Conservation (phyloP, 2,888 invertebrate species). For the Malthinus seriepunctatus region DNA sequence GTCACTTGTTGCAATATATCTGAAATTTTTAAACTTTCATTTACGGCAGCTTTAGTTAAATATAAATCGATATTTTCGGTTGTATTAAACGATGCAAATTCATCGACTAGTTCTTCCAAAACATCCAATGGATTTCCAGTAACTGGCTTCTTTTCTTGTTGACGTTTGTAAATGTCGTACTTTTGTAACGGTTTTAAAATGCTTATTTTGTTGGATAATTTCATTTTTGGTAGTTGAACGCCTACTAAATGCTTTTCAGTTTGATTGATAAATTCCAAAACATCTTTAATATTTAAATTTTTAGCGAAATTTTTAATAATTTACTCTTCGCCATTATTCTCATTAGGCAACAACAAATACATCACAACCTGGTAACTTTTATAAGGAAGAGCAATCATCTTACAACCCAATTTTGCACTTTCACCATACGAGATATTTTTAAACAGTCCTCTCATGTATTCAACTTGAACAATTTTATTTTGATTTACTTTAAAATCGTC, state of each 20-base stretch:
- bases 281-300: conserved; percentile 37
- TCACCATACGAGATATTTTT: conserved; percentile 48
- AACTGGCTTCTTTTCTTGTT: neutral
- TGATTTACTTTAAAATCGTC: conserved; percentile 42
- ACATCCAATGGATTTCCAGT: conserved; percentile 29
- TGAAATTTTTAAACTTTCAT: conserved; percentile 42
- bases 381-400: conserved; percentile 55
- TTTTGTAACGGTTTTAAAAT: conserved; percentile 45
- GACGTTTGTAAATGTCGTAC: conserved; percentile 38
- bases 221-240: conserved; percentile 48
- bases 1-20: conserved; percentile 57
- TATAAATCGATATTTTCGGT: conserved; percentile 34
- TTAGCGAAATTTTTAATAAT: conserved; percentile 43
- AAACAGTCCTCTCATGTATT: conserved; percentile 46
- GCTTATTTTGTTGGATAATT: conserved; percentile 42
- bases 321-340: conserved; percentile 39
- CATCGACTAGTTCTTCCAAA: conserved; percentile 33
- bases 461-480: conserved; percentile 36
- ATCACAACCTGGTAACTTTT: conserved; percentile 52
- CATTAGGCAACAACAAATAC: conserved; percentile 55
- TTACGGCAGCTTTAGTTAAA: conserved; percentile 42
- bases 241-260: conserved; percentile 38
- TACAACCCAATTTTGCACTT: conserved; percentile 43
- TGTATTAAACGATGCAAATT: conserved; percentile 25
- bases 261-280: conserved; percentile 37